Conservation (phyloP, 2,113 vertebrate genomes). For the Myotis lucifugus region DNA sequence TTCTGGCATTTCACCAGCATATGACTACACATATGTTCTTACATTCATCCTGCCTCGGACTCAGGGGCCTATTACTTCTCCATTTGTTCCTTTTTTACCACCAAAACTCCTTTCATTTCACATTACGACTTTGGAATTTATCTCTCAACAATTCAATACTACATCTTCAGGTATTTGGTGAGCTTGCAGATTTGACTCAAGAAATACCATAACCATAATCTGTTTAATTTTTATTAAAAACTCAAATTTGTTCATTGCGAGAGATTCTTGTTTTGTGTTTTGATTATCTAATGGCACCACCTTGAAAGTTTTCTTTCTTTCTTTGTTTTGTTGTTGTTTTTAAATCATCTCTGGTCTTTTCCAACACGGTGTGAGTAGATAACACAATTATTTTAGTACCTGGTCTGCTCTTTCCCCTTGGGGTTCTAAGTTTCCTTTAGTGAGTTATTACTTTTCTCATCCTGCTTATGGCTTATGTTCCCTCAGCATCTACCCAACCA, state of each 20-base stretch:
- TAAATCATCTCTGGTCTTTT: neutral
- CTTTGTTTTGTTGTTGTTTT: neutral
- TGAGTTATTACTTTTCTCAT: neutral
- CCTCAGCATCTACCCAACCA: neutral
- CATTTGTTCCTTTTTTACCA: neutral
- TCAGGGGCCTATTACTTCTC: neutral
- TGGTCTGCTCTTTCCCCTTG: neutral
- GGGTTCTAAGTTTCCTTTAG: neutral
- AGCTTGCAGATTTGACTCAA: conserved; percentile 22
- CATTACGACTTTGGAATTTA: neutral
- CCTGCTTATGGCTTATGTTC: neutral
- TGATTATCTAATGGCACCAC: neutral
- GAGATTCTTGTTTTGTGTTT: neutral
- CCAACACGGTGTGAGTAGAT: neutral
- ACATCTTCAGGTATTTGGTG: neutral
- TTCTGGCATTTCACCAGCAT: neutral
- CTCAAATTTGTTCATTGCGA: neutral
- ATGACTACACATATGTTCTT: neutral
- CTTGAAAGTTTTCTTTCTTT: neutral
- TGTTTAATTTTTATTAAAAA: conserved; percentile 22
- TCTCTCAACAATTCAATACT: neutral
- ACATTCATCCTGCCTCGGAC: neutral
- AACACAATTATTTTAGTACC: neutral
- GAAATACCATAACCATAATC: neutral
- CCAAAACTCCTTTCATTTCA: neutral